Percentiles rank a stretch among this genome's conserved stretches.
Conservation (phyloP, 2,113 vertebrate species). For the Microcebus ravelobensis region DNA sequence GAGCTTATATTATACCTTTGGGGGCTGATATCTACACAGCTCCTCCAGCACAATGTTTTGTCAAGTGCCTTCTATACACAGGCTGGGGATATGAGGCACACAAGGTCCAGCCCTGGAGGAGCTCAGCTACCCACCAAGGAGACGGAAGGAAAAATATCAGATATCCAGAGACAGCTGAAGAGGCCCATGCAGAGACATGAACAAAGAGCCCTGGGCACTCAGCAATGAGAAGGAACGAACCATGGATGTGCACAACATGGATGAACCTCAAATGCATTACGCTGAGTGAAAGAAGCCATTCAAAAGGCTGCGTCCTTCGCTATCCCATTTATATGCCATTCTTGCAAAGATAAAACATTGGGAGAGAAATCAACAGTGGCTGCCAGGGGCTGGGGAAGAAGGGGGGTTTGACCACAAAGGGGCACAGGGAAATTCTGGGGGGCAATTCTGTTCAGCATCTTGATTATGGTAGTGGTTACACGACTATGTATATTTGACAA, state of each 20-base stretch:
- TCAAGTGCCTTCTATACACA: neutral
- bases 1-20: too few species aligned
- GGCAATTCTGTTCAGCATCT: neutral
- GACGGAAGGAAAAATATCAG: neutral
- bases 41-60: neutral
- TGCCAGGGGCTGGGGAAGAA: neutral
- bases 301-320: neutral
- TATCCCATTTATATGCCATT: neutral
- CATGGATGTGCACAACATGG: fast-evolving
- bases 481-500: too few species aligned
- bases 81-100: neutral
- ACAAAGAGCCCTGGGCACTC: neutral
- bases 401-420: too few species aligned
- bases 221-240: neutral
- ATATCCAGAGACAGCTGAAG: neutral
- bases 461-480: neutral
- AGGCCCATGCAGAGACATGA: neutral
- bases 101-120: neutral
- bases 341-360: neutral
- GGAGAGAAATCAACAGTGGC: neutral
- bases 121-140: neutral
- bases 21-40: neutral
- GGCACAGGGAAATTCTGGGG: neutral
- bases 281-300: neutral
- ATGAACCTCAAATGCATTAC: neutral